phyloP scores from a whole-genome alignment of 2,888 invertebrate species.

The Eudasyphora cyanicolor region DNA sequence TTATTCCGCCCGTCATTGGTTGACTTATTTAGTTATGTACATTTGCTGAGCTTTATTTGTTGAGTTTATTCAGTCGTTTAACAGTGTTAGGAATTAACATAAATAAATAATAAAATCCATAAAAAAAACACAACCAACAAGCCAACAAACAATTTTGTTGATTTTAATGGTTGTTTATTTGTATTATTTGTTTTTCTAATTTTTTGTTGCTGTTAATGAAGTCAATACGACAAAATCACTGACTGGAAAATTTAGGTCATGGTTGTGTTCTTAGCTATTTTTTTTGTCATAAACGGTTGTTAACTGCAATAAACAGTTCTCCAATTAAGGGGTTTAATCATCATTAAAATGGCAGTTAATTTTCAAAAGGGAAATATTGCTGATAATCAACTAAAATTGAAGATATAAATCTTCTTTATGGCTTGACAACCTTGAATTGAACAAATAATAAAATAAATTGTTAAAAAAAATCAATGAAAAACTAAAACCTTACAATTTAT shows the following conservation, averaged over 20 bases:
- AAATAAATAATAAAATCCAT: constrained; percentile 32
- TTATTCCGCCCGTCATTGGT: background rate
- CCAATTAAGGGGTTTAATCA: no score
- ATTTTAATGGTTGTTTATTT: constrained; percentile 11
- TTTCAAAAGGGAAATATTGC: no score
- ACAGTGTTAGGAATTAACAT: constrained; percentile 27
- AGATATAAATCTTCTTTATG: no score
- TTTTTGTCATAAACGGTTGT: background rate
- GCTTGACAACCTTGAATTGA: no score
- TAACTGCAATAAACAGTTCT: background rate
- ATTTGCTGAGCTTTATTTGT: background rate
- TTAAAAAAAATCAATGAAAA: no score
- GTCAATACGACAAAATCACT: constrained; percentile 17
- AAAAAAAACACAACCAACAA: constrained; percentile 1
- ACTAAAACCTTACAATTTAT: no score
- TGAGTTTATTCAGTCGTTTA: constrained; percentile 23
- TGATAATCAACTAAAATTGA: no score
- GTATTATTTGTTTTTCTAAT: background rate
- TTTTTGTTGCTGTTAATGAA: constrained; percentile 43
- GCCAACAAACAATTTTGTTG: constrained; percentile 32
- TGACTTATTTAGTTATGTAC: background rate
- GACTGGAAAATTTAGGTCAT: constrained; percentile 43
- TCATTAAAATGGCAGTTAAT: no score
- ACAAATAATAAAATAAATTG: no score
- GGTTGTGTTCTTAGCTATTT: background rate